phyloP scores from a whole-genome alignment of 1,140 invertebrate genomes.

The Macrosteles quadrilineatus region DNA sequence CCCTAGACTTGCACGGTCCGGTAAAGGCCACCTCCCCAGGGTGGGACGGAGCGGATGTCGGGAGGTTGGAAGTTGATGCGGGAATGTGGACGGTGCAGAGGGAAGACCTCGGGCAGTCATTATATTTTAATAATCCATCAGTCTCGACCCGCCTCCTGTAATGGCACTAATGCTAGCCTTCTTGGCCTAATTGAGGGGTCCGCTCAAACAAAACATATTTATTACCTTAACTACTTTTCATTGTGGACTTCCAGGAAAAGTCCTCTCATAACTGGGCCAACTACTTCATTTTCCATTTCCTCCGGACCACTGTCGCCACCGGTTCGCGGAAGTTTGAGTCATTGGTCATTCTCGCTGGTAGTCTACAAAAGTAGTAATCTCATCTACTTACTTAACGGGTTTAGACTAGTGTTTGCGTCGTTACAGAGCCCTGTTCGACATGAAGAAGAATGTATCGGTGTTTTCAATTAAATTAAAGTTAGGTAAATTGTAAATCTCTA shows the following conservation, averaged over 20 bases:
- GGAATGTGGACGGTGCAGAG: slow-evolving; percentile 2
- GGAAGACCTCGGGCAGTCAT: slow-evolving; percentile 16
- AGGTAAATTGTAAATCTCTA: too few relatives aligned
- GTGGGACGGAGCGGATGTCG: not conserved
- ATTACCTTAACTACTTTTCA: slow-evolving; percentile 26
- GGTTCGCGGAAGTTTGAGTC: slow-evolving; percentile 4
- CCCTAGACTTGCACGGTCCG: too few relatives aligned
- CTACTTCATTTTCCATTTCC: slow-evolving; percentile 24
- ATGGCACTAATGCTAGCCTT: slow-evolving; percentile 26
- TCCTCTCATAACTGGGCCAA: slow-evolving; percentile 18
- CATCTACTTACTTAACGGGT: too few relatives aligned
- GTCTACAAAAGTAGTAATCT: too few relatives aligned
- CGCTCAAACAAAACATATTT: slow-evolving; percentile 30
- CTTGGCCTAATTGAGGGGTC: slow-evolving; percentile 23
- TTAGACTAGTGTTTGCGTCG: too few relatives aligned
- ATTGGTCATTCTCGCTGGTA: too few relatives aligned
- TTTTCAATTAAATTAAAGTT: too few relatives aligned
- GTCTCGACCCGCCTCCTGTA: slow-evolving; percentile 10
- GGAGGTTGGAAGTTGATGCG: not conserved
- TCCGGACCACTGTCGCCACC: not conserved
- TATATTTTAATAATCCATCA: slow-evolving; percentile 30
- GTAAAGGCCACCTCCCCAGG: too few relatives aligned
- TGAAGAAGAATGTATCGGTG: too few relatives aligned
- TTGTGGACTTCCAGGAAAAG: slow-evolving; percentile 28
- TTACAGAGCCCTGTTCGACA: too few relatives aligned